phyloP scores from a whole-genome alignment of 2,113 vertebrate species.

The Penelope pileata region DNA sequence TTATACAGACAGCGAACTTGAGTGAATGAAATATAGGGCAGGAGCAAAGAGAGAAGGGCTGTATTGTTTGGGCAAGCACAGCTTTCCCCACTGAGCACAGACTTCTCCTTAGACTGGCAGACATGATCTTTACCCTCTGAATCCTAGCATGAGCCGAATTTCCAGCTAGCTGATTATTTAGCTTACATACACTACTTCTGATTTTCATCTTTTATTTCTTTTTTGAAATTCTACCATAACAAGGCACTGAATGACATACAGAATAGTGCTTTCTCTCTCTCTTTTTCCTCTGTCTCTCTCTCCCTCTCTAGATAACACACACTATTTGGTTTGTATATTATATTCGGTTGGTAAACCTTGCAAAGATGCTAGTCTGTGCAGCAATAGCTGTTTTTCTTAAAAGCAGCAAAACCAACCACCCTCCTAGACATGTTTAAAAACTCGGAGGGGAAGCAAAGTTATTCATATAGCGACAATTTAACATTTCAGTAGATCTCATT shows the following conservation, averaged over 20 bases:
- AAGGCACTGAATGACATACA: background rate
- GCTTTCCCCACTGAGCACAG: fast-evolving
- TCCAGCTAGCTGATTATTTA: background rate
- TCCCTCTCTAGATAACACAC: background rate
- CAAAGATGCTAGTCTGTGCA: background rate
- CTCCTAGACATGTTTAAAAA: background rate
- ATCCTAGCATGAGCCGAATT: background rate
- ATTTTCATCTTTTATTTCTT: background rate
- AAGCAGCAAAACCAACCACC: background rate
- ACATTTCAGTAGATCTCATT: background rate
- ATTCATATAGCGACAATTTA: background rate
- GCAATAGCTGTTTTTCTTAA: background rate
- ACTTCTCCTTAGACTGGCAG: background rate
- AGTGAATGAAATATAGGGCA: background rate
- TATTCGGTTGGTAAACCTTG: background rate
- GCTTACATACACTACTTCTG: background rate
- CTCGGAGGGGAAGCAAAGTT: background rate
- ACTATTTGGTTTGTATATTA: fast-evolving
- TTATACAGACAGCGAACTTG: fast-evolving
- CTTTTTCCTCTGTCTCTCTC: too few species aligned
- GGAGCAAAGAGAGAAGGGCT: background rate
- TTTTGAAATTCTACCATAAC: background rate
- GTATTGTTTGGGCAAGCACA: background rate
- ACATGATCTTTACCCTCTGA: background rate
- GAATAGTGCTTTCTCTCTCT: background rate